phyloP scores from a whole-genome alignment of 2,888 invertebrate genomes.

The Liopterus haemorrhoidalis region DNA sequence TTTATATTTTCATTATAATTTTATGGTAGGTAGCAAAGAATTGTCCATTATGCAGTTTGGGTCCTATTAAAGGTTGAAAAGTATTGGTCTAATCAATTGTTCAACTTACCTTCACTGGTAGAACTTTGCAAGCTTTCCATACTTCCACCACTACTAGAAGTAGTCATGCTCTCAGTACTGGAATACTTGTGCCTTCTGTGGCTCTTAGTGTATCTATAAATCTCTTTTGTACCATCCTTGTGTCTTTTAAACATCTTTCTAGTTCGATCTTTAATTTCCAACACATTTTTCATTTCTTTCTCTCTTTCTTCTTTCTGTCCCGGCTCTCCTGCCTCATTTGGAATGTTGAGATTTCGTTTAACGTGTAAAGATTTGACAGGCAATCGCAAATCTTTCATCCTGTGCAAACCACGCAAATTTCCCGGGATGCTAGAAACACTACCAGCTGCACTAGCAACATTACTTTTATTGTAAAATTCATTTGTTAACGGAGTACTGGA shows the following conservation, averaged over 20 bases:
- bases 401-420: conserved; percentile 46
- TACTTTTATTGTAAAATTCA: conserved; percentile 64
- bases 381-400: conserved; percentile 66
- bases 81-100: too few relatives aligned
- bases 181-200: conserved; percentile 60
- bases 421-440: too few relatives aligned
- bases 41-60: too few relatives aligned
- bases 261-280: conserved; percentile 65
- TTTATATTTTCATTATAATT: too few relatives aligned
- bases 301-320: conserved; percentile 50
- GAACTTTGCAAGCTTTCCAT: conserved; percentile 83
- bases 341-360: too few relatives aligned
- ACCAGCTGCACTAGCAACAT: too few relatives aligned
- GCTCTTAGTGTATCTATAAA: conserved; percentile 63
- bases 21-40: too few relatives aligned
- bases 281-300: conserved; percentile 52
- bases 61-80: too few relatives aligned
- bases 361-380: conserved; percentile 65
- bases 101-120: conserved; percentile 83
- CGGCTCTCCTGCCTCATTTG: too few relatives aligned
- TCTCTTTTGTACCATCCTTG: conserved; percentile 41
- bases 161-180: conserved; percentile 82
- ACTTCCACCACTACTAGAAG: conserved; percentile 80
- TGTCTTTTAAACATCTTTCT: conserved; percentile 44
- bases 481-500: conserved; percentile 78